Conservation (phyloP, 2,113 vertebrate species). For the Prionailurus viverrinus region DNA sequence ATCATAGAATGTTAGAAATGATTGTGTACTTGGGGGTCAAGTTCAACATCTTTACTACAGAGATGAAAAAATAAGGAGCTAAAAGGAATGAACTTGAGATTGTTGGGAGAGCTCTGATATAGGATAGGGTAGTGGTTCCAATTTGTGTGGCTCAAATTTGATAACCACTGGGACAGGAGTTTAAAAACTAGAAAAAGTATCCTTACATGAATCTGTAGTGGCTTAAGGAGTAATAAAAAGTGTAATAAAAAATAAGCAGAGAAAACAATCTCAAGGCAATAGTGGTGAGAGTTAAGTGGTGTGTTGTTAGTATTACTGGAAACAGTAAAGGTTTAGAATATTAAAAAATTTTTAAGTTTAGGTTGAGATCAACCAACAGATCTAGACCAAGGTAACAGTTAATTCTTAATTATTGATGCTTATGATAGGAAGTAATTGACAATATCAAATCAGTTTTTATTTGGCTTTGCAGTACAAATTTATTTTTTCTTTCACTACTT, state of each 20-base stretch:
- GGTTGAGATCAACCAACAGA: not conserved
- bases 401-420: not conserved
- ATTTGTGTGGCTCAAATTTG: not conserved
- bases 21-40: not conserved
- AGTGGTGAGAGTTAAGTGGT: not conserved
- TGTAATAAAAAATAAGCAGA: conserved; percentile 32
- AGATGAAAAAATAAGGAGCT: not conserved
- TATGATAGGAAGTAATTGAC: not conserved
- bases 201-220: not conserved
- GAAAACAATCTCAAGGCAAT: not conserved
- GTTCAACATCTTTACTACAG: not conserved
- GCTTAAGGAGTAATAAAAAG: conserved; percentile 25
- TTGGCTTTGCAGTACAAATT: not conserved
- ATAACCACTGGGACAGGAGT: not conserved
- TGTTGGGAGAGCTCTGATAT: not conserved
- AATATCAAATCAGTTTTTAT: not conserved
- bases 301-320: not conserved
- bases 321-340: conserved; percentile 35
- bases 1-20: not conserved
- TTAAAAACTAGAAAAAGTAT: not conserved
- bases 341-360: not conserved
- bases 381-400: not conserved
- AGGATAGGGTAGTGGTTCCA: not conserved
- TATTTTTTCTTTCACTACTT: not conserved
- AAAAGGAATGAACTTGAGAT: not conserved